phyloP scores from a whole-genome alignment of 2,888 invertebrate genomes.

The Pyrocoelia pectoralis region DNA sequence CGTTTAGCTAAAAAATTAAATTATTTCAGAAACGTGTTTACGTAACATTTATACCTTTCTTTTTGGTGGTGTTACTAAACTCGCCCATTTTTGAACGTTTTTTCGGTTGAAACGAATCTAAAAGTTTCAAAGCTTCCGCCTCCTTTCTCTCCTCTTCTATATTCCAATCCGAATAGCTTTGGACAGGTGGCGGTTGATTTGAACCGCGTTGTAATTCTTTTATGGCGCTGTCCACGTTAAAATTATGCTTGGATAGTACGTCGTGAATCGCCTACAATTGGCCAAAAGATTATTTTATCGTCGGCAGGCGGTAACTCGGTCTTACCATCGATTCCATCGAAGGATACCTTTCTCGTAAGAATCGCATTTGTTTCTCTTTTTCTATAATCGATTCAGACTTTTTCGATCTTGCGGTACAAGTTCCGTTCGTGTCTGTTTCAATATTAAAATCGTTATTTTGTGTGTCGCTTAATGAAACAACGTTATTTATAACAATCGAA shows the following conservation, averaged over 20 bases:
- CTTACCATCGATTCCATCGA: constrained; percentile 68
- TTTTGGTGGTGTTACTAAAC: constrained; percentile 40
- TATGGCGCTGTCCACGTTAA: constrained; percentile 66
- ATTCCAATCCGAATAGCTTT: constrained; percentile 50
- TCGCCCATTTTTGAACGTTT: constrained; percentile 18
- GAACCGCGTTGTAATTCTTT: constrained; percentile 60
- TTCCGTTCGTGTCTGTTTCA: neutral
- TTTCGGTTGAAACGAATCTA: neutral
- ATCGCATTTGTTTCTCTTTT: constrained; percentile 68
- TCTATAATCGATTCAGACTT: constrained; percentile 53
- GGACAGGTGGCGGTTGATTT: constrained; percentile 23
- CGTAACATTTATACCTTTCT: constrained; percentile 43
- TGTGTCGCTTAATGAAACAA: neutral
- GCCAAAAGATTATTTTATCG: neutral
- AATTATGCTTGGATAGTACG: constrained; percentile 63
- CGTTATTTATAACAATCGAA: neutral
- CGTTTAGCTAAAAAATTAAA: too few relatives aligned
- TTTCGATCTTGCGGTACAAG: constrained; percentile 31
- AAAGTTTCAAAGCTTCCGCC: constrained; percentile 28
- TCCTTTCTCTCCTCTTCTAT: constrained; percentile 57
- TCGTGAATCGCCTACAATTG: constrained; percentile 64
- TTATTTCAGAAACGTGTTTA: too few relatives aligned
- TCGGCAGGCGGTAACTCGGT: too few relatives aligned
- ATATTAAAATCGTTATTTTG: neutral
- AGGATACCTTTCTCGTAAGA: constrained; percentile 71